Conservation (phyloP, 2,113 vertebrate genomes). For the Sclerurus mexicanus region DNA sequence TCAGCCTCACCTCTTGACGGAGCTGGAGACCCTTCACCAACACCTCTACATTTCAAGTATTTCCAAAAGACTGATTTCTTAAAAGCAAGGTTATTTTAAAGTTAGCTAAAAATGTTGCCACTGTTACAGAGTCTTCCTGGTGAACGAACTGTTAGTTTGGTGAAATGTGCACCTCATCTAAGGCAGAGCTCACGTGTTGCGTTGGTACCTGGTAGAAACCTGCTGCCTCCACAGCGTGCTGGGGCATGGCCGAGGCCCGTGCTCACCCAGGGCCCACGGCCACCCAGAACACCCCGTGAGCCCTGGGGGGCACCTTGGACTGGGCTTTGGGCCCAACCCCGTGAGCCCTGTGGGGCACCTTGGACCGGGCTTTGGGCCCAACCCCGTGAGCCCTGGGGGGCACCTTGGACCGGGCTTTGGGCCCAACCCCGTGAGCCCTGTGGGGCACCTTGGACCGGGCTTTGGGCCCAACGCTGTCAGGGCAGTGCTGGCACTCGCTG, state of each 20-base stretch:
- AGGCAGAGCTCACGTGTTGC: rapidly evolving
- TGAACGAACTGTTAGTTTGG: background rate
- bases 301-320: rapidly evolving
- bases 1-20: background rate
- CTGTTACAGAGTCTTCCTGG: background rate
- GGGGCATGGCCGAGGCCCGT: no score
- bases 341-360: rapidly evolving
- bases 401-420: rapidly evolving
- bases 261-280: background rate
- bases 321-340: rapidly evolving
- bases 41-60: background rate
- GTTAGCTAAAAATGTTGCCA: background rate
- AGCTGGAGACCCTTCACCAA: background rate
- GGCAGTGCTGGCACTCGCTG: background rate
- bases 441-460: rapidly evolving
- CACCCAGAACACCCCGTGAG: rapidly evolving
- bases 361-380: rapidly evolving
- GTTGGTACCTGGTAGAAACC: rapidly evolving
- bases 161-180: background rate
- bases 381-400: rapidly evolving
- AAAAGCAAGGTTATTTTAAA: background rate
- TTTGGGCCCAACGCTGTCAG: no score
- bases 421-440: rapidly evolving
- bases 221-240: background rate
- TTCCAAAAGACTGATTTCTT: background rate